These are phyloP conservation scores for Lasioglossum leucozonium DNA, from an alignment of 2,888 invertebrate species.

Conservation along the genomic window DNA sequence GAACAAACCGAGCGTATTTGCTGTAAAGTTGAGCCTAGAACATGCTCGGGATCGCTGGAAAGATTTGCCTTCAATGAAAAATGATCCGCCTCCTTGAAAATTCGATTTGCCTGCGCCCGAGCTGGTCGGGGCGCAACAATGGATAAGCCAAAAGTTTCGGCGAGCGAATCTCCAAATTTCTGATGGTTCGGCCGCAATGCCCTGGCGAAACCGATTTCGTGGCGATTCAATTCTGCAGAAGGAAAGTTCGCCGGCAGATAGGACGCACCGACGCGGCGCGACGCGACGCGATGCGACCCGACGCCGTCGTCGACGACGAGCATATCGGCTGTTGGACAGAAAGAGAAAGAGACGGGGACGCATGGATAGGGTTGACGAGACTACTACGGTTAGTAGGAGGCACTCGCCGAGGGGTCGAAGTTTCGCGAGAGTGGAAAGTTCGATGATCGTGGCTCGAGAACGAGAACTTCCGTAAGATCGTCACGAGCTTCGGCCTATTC, in stretches of 20 bases:
- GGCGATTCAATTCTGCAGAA: slow-evolving; percentile 68
- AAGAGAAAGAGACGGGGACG: neutral
- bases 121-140: slow-evolving; percentile 22
- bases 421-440: slow-evolving; percentile 71
- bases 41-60: neutral
- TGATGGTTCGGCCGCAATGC: slow-evolving; percentile 37
- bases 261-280: slow-evolving; percentile 16
- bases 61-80: neutral
- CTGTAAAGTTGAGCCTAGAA: neutral
- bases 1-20: neutral
- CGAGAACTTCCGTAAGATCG: slow-evolving; percentile 66
- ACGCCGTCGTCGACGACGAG: neutral
- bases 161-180: slow-evolving; percentile 51
- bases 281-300: slow-evolving; percentile 23
- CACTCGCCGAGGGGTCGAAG: slow-evolving; percentile 48
- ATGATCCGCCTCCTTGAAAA: neutral
- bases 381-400: slow-evolving; percentile 8
- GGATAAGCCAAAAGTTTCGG: slow-evolving; percentile 44
- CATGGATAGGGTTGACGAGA: slow-evolving; percentile 33
- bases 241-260: slow-evolving; percentile 63
- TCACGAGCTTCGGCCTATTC: slow-evolving; percentile 66
- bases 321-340: neutral
- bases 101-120: slow-evolving; percentile 17
- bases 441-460: slow-evolving; percentile 68
- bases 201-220: slow-evolving; percentile 63